These are phyloP conservation scores for Masticophis lateralis DNA, from an alignment of 2,797 vertebrate genomes.

Conservation along the genomic window DNA sequence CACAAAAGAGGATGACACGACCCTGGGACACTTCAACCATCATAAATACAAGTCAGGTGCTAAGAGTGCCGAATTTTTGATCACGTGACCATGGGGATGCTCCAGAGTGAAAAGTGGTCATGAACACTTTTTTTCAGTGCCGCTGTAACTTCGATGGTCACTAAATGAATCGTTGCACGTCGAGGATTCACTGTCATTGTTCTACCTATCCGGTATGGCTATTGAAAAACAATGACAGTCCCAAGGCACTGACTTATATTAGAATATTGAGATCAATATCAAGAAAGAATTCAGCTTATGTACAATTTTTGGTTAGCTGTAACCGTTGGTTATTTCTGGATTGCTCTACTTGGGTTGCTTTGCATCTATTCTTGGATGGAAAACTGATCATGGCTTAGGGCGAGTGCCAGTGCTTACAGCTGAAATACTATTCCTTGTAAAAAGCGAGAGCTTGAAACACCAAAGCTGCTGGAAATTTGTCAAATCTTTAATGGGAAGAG, in stretches of 20 bases:
- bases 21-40: too few relatives aligned
- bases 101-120: too few relatives aligned
- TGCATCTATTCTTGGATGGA: slow-evolving; percentile 29
- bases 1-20: too few relatives aligned
- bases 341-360: too few relatives aligned
- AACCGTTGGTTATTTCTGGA: not conserved
- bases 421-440: not conserved
- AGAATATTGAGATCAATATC: not conserved
- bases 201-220: slow-evolving; percentile 39
- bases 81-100: too few relatives aligned
- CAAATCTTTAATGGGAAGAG: not conserved
- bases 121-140: too few relatives aligned
- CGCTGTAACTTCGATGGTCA: too few relatives aligned
- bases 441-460: not conserved
- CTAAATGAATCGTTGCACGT: too few relatives aligned
- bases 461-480: not conserved
- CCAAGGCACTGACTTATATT: slow-evolving; percentile 39
- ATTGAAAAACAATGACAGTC: slow-evolving; percentile 45
- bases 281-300: not conserved
- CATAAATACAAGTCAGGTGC: too few relatives aligned
- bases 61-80: too few relatives aligned
- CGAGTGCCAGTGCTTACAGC: not conserved
- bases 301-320: slow-evolving; percentile 8
- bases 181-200: slow-evolving; percentile 9
- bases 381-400: not conserved